Conservation (phyloP, 2,113 vertebrate genomes). For the Tachycineta bicolor region DNA sequence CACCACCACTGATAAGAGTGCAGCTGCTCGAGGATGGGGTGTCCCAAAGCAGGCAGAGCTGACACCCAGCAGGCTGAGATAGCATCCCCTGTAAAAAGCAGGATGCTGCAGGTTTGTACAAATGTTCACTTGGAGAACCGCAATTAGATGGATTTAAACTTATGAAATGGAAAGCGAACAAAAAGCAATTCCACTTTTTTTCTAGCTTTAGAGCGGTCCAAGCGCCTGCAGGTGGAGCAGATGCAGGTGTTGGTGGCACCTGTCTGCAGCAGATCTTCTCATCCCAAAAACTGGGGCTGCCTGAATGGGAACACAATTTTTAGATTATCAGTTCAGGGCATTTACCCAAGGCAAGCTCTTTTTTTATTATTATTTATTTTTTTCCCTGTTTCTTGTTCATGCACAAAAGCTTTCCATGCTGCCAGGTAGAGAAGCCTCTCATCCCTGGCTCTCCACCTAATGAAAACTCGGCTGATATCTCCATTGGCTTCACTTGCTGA, state of each 20-base stretch:
- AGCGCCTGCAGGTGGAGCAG: not conserved
- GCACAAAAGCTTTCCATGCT: not conserved
- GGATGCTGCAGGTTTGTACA: not conserved
- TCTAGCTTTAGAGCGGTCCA: rapidly evolving
- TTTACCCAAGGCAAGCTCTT: not conserved
- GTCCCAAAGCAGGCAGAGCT: not conserved
- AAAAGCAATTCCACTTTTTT: not conserved
- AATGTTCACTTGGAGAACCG: not conserved
- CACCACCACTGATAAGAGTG: not conserved
- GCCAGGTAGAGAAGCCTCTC: not conserved
- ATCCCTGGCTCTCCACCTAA: not conserved
- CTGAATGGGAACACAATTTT: not conserved
- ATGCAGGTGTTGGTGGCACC: not conserved
- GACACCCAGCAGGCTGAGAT: not conserved
- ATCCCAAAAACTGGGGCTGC: not conserved
- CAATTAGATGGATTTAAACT: not conserved
- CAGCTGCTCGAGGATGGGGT: not conserved
- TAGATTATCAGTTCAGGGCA: not conserved
- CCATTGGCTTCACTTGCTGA: not conserved
- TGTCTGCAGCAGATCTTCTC: not conserved
- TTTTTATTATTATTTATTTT: not conserved
- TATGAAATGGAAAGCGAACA: not conserved
- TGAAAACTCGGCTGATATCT: not conserved
- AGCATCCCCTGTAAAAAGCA: not conserved
- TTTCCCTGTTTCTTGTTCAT: not conserved